Percentiles rank a stretch among this genome's conserved stretches.
phyloP scores from a whole-genome alignment of 2,113 vertebrate genomes.

The Osmerus mordax region DNA sequence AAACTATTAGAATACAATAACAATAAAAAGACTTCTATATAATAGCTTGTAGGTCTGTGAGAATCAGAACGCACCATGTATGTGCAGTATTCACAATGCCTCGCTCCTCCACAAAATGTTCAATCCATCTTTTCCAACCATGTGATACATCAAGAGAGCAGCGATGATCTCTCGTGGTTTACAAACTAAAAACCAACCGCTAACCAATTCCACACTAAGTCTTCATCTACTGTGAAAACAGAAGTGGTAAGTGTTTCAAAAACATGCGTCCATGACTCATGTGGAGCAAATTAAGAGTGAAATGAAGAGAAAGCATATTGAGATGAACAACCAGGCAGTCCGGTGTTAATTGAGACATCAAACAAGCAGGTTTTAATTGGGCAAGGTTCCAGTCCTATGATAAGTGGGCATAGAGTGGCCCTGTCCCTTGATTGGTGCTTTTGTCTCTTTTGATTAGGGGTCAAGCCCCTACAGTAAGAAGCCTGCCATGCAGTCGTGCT shows the following conservation, averaged over 20 bases:
- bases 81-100: too few species aligned
- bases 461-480: conserved; percentile 67
- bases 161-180: neutral
- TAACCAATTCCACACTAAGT: too few species aligned
- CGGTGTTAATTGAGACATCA: conserved; percentile 71
- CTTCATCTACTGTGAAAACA: too few species aligned
- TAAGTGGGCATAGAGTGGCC: conserved; percentile 63
- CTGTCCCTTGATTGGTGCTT: conserved; percentile 60
- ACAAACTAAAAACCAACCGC: neutral
- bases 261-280: too few species aligned
- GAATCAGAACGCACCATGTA: too few species aligned
- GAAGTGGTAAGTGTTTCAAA: too few species aligned
- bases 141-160: too few species aligned
- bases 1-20: neutral
- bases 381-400: conserved; percentile 56
- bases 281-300: conserved; percentile 19
- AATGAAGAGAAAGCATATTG: conserved; percentile 41
- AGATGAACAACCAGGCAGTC: conserved; percentile 54
- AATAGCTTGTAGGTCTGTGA: too few species aligned
- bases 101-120: too few species aligned
- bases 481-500: conserved; percentile 53
- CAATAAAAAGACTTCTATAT: too few species aligned
- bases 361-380: conserved; percentile 73
- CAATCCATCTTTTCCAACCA: too few species aligned
- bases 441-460: conserved; percentile 70